Evolutionary conservation across 1,140 invertebrate species (phyloP), one percentile per base, ranked within the genome.

Genomic region (Nixonia krombeini): DNA sequence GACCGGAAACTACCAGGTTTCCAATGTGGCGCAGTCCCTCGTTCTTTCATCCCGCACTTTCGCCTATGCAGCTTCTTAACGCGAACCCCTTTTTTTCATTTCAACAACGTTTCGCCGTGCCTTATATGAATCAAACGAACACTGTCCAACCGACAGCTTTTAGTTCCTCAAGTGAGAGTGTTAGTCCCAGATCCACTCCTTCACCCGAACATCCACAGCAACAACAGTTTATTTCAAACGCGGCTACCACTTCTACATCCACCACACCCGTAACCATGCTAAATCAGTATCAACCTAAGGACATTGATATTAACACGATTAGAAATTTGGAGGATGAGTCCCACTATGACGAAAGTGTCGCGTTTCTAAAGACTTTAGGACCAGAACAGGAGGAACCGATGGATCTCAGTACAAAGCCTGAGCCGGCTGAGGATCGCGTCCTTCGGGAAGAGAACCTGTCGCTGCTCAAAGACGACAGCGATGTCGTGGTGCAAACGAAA

Each of bases 331-430:
- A 63, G 17, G 51, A 57, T 17, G 70, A 74, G 17, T 42, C 46
- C 0, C 57, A 59, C 12, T 71, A 72, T 23, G 81, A 82, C 56
- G 80, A 84, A 58, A 79, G 75, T 35, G 13, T 83, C 1, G 79
- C 81, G 10, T 81, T 78, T 25, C 42, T 85, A 16, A 73, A 79
- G 26, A 81, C 81, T 0, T 50, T 85, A 13, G 84, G 84, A 8
- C 84, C 84, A 0, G 84, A 83, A 21, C 84, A 85, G 51, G 92
- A 93, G 0, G 88, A 91, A 59, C 93, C 92, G 0, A 94, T 94
- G 61, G 92, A 94, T 76, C 82, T 94, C 13, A 92, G 91, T 8
- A 88, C 91, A 61, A 91, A 91, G 78, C 87, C 87, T 1, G 84
- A 85, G 23, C 87, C 87, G 15, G 87, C 68, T 80, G 86, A 63